Conservation (phyloP, 2,113 vertebrate species). For the Podocnemis expansa region DNA sequence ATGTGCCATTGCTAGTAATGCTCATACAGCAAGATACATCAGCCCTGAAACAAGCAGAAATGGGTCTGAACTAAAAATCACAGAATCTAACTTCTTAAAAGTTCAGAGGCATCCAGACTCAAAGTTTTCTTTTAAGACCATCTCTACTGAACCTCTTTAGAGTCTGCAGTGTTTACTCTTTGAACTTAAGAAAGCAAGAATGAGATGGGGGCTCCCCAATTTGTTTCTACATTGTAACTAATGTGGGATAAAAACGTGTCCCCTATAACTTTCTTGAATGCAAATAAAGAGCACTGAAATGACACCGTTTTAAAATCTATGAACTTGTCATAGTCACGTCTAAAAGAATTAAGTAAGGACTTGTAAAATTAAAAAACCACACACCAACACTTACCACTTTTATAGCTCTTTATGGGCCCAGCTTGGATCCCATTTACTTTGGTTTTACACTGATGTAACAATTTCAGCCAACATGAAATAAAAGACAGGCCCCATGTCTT, state of each 20-base stretch:
- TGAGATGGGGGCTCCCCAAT: not conserved
- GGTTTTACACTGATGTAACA: not conserved
- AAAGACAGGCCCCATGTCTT: not conserved
- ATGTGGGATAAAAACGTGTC: not conserved
- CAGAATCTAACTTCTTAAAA: not conserved
- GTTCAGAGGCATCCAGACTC: not conserved
- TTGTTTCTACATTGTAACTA: conserved; percentile 5
- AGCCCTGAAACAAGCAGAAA: not conserved
- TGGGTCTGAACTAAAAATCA: not conserved
- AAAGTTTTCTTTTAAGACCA: not conserved
- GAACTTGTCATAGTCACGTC: not conserved
- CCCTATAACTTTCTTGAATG: not conserved
- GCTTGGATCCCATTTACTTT: not conserved
- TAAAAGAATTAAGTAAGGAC: not conserved
- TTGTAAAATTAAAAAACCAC: not conserved
- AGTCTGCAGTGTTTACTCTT: not conserved
- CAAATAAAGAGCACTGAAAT: not conserved
- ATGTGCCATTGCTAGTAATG: fast-evolving
- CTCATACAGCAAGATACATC: not conserved
- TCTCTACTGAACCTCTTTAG: not conserved
- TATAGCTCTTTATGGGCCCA: not conserved
- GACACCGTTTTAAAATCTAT: not conserved
- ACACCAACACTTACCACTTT: not conserved
- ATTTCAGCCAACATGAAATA: not conserved
- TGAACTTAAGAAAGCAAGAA: not conserved